Base-by-base conservation (phyloP, 2,113 vertebrate genomes). In the Brachyistius frenatus region DNA sequence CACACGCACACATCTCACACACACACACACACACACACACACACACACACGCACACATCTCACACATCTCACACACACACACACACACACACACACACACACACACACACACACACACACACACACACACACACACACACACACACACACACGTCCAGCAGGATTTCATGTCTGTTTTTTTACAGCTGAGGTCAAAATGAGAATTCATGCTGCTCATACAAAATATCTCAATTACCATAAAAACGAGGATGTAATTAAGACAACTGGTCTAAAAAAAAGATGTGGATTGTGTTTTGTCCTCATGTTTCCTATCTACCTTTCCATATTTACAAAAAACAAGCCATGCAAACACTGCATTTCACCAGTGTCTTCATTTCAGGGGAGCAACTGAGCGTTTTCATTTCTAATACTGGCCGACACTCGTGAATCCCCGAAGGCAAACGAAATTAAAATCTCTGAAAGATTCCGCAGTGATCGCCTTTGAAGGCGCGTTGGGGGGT, bases 381-480 rank as follows among this genome's bases (percentile, higher is more conserved):
- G 55, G 54, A 66, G 73, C 85, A 78, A 71, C 66, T 66, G 55
- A 84, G 75, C 66, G 78, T 88, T 83, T 81, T 79, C 84, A 84
- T 90, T 78, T 87, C 66, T 69, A 67, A 72, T 23, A 0, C 64
- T 81, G 75, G 63, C 65, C 64, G 83, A 86, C 69, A 52, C 33
- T 57, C 39, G 14, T 56, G 67, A 69, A 56, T 83, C 77, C 80
- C 73, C 72, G 54, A 70, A 81, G 85, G 85, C 74, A 78, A 64
- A 84, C 76, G 76, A 79, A 88, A 86, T 86, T 76, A 80, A 78
- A 89, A 81, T 88, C 83, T 85, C 83, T 76, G 68, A 71, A 77
- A 81, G 67, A 79, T 84, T 84, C 73, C 57, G 23, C 69, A 31
- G 76, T 9, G 31, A 73, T 78, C 35, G 36, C 66, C 75, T 77